Evolutionary conservation across 2,888 invertebrate genomes (phyloP), one percentile per base, ranked within the genome.

Genomic region (Podabrus alpinus): DNA sequence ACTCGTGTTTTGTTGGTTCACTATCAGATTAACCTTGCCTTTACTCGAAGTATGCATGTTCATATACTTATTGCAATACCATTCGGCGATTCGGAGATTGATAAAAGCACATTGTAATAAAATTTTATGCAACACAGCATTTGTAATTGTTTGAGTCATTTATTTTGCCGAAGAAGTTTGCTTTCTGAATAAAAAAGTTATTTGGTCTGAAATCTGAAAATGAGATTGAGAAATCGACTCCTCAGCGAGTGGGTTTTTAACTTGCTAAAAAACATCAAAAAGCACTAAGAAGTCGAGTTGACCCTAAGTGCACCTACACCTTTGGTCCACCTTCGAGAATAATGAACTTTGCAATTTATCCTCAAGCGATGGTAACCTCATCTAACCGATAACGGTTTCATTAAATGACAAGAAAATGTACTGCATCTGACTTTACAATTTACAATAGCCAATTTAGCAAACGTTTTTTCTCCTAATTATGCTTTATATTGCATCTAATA

Each of bases 311-410:
- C 68, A 61, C 72, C 72, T 62, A 72, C 72, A 68, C 72, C 62
- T 72, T 68, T 67, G 66, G 61, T 59, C 29, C 13, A 29, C n/a
- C 15, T 61, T 45, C 15, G 19, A 71, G 60, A 71, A 71, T 71
- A 71, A 71, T 71, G 71, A 64, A 66, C 71, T 71, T 71, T 66
- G 21, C 66, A 71, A 66, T 66, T 66, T 66, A 71, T 66, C 71
- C 71, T 19, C 19, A 66, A 71, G 62, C 64, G 17, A 71, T 19
- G 16, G 17, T 71, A 71, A 67, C 71, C 70, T 70, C 70, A 15
- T 19, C 70, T 70, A 70, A 71, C 66, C 72, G 72, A 67, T 72
- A 72, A 72, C 72, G 72, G 72, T 72, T 67, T 17, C 15, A 45
- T 61, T 60, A 67, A 16, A 68, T 68, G 67, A 72, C 72, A 66